These are phyloP conservation scores for Gastrophysa polygoni DNA, from an alignment of 2,888 invertebrate species.

Conservation along the genomic window DNA sequence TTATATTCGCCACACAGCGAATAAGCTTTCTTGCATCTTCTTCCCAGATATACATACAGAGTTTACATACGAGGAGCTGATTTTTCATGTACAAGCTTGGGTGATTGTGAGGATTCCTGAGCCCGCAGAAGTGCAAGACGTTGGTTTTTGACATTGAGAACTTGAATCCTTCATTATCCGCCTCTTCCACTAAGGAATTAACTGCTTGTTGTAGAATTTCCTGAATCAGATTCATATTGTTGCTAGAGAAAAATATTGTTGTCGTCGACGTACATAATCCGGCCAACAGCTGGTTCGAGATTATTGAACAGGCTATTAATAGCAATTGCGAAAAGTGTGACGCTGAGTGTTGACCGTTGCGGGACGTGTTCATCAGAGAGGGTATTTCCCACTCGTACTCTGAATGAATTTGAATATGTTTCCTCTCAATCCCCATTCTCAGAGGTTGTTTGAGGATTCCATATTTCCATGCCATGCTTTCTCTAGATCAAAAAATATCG, in stretches of 20 bases:
- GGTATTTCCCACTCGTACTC: background rate
- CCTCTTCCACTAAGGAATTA: background rate
- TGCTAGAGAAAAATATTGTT: slow-evolving; percentile 2
- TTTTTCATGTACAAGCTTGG: background rate
- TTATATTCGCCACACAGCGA: background rate
- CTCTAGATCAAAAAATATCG: too few relatives aligned
- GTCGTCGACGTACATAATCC: background rate
- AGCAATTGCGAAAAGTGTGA: background rate
- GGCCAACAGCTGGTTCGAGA: background rate
- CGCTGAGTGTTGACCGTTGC: background rate
- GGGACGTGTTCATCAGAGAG: background rate
- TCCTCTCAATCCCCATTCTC: background rate
- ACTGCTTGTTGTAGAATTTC: background rate
- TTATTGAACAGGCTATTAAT: background rate
- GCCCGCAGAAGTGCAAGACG: background rate
- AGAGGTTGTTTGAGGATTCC: too few relatives aligned
- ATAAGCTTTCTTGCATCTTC: background rate
- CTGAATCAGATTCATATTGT: background rate
- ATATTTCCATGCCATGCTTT: too few relatives aligned
- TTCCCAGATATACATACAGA: background rate
- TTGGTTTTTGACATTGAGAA: background rate
- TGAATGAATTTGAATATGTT: background rate
- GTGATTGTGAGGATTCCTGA: background rate
- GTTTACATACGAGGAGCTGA: background rate
- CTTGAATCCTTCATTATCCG: background rate